phyloP scores from a whole-genome alignment of 2,888 invertebrate genomes.

The Mesorhabditis spiculigera region DNA sequence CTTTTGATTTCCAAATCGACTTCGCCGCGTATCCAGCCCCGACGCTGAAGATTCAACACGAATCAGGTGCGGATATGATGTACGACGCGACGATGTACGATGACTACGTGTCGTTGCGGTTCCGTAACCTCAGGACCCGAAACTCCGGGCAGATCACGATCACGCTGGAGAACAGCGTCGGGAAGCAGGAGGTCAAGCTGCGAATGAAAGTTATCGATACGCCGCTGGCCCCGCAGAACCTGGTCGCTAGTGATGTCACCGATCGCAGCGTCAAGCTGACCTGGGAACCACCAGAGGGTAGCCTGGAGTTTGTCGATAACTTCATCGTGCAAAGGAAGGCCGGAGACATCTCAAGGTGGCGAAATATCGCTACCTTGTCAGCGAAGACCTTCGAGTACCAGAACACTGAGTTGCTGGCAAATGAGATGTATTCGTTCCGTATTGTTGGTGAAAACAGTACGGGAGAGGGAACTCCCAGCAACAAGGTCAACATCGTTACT shows the following conservation, averaged over 20 bases:
- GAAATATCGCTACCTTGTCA: conserved; percentile 24
- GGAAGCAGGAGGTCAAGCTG: conserved; percentile 25
- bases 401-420: conserved; percentile 32
- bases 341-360: conserved; percentile 35
- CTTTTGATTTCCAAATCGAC: conserved; percentile 31
- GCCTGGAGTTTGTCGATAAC: not conserved
- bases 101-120: conserved; percentile 27
- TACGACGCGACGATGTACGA: conserved; percentile 32
- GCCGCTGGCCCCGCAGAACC: conserved; percentile 22
- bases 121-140: conserved; percentile 23
- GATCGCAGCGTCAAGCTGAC: not conserved
- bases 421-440: conserved; percentile 40
- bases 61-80: conserved; percentile 19
- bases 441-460: conserved; percentile 30
- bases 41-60: conserved; percentile 20
- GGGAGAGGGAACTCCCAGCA: conserved; percentile 26
- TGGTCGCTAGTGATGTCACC: not conserved
- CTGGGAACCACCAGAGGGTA: too few species aligned
- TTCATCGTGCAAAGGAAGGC: conserved; percentile 36
- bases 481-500: conserved; percentile 8
- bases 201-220: conserved; percentile 31
- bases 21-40: conserved; percentile 14
- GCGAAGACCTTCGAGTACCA: conserved; percentile 18
- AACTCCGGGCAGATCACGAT: conserved; percentile 31
- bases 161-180: conserved; percentile 30